Base-by-base conservation (phyloP, 1,140 invertebrate genomes). In the Zaprionus capensis region DNA sequence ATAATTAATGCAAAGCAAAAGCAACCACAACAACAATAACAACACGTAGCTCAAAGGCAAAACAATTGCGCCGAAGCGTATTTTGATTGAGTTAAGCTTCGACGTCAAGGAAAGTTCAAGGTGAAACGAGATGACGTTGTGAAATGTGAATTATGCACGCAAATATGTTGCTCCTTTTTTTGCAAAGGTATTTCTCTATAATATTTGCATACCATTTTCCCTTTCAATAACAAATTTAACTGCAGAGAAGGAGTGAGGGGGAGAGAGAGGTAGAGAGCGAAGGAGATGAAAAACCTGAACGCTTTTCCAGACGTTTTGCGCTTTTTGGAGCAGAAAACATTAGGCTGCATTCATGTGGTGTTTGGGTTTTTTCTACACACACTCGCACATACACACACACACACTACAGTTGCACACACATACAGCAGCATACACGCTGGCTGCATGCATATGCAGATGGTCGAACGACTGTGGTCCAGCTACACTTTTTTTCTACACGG, bases 271-370 rank as follows among this genome's bases (percentile, higher is more conserved):
- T 7, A 9, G 14, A 38, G 36, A 15, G 36, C 1, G 36, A 12
- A 2, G 7, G 41, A 17, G 6, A 9, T 17, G n/a, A 17, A 46
- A 46, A 46, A 46, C 41, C 41, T 17, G 41, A 80, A 71, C 46
- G 58, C 84, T 84, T 90, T 90, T 82, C 72, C 82, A 90, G 79
- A 65, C 85, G 76, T 80, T 91, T 90, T 90, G 81, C 80, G 86
- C 79, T 90, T 91, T 90, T 90, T 91, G 86, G 85, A 90, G 85
- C 86, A 90, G 79, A 90, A 90, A 88, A 75, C 44, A 81, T 79
- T 78, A 74, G 15, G 49, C 41, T 58, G 67, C 73, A 71, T 64
- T 41, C 31, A 59, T 65, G 73, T 22, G 69, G 55, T 49, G 53
- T 62, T 44, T 58, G 71, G 63, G 56, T 49, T 81, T 86, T 81